phyloP scores from a whole-genome alignment of 2,113 vertebrate genomes.

The Prinia subflava region DNA sequence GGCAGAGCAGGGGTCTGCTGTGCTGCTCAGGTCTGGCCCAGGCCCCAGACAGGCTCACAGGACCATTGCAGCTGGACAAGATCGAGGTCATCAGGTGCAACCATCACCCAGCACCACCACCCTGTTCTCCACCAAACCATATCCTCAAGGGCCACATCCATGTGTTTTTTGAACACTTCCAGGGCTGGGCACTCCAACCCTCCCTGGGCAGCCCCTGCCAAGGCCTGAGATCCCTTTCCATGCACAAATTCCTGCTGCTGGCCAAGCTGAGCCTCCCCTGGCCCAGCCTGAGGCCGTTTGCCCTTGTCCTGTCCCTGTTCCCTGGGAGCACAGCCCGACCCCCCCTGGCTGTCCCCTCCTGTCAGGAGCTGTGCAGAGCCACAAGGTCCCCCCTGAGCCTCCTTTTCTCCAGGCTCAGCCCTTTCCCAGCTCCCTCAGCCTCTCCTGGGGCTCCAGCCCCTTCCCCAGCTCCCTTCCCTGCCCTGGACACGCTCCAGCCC shows the following conservation, averaged over 20 bases:
- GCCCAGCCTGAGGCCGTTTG: not conserved
- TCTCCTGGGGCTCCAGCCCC: not conserved
- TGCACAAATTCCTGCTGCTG: not conserved
- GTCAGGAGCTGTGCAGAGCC: not conserved
- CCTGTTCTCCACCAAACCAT: not conserved
- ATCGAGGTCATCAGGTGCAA: too few species aligned
- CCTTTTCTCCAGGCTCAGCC: not conserved
- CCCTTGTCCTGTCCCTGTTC: not conserved
- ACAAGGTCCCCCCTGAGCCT: not conserved
- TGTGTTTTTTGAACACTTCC: accelerated
- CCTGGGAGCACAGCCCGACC: not conserved
- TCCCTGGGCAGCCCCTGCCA: not conserved
- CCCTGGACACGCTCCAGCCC: not conserved
- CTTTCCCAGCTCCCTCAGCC: not conserved
- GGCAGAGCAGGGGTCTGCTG: too few species aligned
- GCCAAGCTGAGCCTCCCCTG: not conserved
- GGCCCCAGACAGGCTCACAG: not conserved
- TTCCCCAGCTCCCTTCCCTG: not conserved
- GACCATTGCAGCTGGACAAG: not conserved
- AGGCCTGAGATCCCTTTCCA: not conserved
- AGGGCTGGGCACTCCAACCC: accelerated
- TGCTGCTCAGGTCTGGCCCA: not conserved
- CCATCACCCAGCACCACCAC: not conserved
- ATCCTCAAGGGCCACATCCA: not conserved
- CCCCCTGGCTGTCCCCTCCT: not conserved